Conservation (phyloP, 2,797 vertebrate genomes). For the Notoglanidium macrostoma region DNA sequence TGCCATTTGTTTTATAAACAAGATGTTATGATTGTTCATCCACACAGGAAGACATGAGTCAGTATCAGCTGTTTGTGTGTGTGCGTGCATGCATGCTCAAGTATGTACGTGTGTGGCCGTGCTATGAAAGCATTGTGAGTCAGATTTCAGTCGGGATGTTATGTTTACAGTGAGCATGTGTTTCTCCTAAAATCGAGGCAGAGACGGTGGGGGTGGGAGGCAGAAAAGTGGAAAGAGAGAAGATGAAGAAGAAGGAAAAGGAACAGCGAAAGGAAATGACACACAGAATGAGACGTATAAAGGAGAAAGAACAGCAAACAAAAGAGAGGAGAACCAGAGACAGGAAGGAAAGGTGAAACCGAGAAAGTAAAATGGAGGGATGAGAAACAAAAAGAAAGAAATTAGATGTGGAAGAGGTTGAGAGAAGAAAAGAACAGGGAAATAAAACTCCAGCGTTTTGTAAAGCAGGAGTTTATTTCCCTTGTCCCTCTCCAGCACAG, state of each 20-base stretch:
- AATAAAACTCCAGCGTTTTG: constrained; percentile 54
- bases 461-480: constrained; percentile 71
- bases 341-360: background rate
- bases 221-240: background rate
- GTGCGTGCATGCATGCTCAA: background rate
- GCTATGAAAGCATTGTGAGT: constrained; percentile 37
- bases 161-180: constrained; percentile 38
- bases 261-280: too few species aligned
- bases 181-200: constrained; percentile 15
- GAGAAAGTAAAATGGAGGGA: background rate
- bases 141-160: constrained; percentile 30
- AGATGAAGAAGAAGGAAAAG: background rate
- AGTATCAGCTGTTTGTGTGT: constrained; percentile 26
- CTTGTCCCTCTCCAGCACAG: background rate
- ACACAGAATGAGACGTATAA: background rate
- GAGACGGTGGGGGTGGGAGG: background rate
- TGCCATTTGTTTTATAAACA: background rate
- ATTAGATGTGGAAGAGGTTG: background rate
- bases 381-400: background rate
- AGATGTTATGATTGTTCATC: background rate
- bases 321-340: background rate
- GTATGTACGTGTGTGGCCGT: constrained; percentile 31
- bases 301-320: background rate
- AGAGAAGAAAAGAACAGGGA: background rate
- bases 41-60: constrained; percentile 19